Evolutionary conservation across 1,140 invertebrate species (phyloP).

Genomic region (Monochamus saltuarius): DNA sequence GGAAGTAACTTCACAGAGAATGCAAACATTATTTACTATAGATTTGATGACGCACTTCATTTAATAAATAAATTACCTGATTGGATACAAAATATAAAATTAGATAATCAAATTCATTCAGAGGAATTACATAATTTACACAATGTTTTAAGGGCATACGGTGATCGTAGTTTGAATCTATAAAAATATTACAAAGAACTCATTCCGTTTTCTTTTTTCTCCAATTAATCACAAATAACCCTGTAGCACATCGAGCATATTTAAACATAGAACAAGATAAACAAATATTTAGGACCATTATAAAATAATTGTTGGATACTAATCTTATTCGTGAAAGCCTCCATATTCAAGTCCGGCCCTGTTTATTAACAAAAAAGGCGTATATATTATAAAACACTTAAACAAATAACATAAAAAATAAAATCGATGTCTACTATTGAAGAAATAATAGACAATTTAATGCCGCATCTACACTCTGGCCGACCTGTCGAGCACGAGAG

Average conservation of each 20-base stretch:
- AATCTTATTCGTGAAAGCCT: constrained; percentile 15
- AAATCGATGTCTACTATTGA: constrained; percentile 16
- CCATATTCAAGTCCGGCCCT: constrained; percentile 15
- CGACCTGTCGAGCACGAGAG: too few species aligned
- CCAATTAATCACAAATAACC: background rate
- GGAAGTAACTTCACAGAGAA: constrained; percentile 12
- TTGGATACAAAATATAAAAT: too few species aligned
- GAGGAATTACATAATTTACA: too few species aligned
- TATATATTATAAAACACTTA: constrained; percentile 37
- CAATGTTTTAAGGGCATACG: too few species aligned
- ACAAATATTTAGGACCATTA: constrained; percentile 6
- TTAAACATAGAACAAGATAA: background rate
- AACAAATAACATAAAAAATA: constrained; percentile 34
- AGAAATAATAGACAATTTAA: constrained; percentile 14
- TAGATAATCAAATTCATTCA: too few species aligned
- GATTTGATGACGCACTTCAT: background rate
- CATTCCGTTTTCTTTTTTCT: background rate
- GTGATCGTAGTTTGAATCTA: background rate
- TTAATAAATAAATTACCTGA: background rate
- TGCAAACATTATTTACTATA: constrained; percentile 10
- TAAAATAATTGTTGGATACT: constrained; percentile 19
- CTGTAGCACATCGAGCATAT: constrained; percentile 8
- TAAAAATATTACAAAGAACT: background rate
- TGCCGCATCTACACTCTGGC: too few species aligned
- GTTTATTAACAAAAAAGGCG: constrained; percentile 12